A percentile compares a stretch with the other conserved stretches of the same genome.
phyloP scores from a whole-genome alignment of 2,888 invertebrate species.

The Oscheius onirici region DNA sequence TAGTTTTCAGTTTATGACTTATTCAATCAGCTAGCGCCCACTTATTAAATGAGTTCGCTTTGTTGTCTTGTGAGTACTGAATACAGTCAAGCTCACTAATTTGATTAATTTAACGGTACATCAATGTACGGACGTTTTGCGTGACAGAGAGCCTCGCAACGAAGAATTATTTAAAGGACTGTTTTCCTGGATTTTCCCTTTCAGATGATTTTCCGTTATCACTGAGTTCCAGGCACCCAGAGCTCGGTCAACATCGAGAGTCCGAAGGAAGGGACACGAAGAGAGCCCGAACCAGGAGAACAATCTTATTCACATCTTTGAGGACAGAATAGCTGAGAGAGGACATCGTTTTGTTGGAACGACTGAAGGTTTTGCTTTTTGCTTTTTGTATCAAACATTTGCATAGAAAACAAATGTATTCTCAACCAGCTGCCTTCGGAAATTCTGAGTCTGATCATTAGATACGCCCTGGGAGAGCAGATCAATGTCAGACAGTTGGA shows the following conservation, averaged over 20 bases:
- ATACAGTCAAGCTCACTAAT: background rate
- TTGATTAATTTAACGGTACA: background rate
- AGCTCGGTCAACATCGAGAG: slow-evolving; percentile 13
- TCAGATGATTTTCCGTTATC: too few species aligned
- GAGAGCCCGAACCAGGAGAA: background rate
- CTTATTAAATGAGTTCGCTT: too few species aligned
- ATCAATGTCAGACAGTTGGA: background rate
- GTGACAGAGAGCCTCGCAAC: too few species aligned
- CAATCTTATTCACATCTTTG: background rate
- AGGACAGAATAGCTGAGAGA: background rate
- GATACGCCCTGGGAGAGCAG: slow-evolving; percentile 4
- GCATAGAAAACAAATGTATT: background rate
- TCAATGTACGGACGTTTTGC: too few species aligned
- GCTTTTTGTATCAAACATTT: background rate
- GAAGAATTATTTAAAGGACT: too few species aligned
- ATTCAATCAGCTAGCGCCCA: too few species aligned
- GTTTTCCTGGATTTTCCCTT: too few species aligned
- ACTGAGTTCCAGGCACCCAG: background rate
- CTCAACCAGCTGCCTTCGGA: slow-evolving; percentile 7
- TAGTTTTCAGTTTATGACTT: background rate
- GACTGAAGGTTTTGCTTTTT: background rate
- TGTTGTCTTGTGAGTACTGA: too few species aligned
- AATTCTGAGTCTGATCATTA: slow-evolving; percentile 10
- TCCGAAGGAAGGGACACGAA: background rate
- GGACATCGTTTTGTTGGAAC: background rate